Evolutionary conservation across 2,797 vertebrate species (phyloP).

Genomic region (Danio albolineatus): DNA sequence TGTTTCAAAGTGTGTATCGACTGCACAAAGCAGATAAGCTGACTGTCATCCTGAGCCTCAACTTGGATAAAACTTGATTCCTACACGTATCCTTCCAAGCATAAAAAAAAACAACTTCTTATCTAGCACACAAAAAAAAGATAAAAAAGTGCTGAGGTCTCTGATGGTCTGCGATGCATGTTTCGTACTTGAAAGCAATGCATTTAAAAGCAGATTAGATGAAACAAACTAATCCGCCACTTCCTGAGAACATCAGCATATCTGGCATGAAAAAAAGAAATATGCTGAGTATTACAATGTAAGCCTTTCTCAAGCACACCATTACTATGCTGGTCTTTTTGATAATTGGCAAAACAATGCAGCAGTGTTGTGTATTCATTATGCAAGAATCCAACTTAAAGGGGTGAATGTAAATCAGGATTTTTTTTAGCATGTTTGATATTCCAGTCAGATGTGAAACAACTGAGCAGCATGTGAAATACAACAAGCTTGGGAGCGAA

Average conservation of each 20-base stretch:
- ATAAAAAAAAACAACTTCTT: slow-evolving; percentile 11
- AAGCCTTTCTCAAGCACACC: slow-evolving; percentile 29
- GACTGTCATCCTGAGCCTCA: slow-evolving; percentile 6
- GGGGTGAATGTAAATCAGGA: slow-evolving; percentile 20
- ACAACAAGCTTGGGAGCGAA: slow-evolving; percentile 1
- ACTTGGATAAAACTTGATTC: background rate
- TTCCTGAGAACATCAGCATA: slow-evolving; percentile 9
- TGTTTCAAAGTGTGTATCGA: background rate
- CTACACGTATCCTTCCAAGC: slow-evolving; percentile 4
- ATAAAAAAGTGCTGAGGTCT: slow-evolving; percentile 24
- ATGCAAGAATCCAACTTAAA: slow-evolving; percentile 11
- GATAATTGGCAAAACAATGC: slow-evolving; percentile 24
- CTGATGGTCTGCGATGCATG: slow-evolving; percentile 9
- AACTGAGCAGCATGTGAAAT: slow-evolving; percentile 8
- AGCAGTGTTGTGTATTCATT: slow-evolving; percentile 2
- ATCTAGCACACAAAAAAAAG: background rate
- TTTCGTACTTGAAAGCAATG: slow-evolving; percentile 20
- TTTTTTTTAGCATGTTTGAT: slow-evolving; percentile 23
- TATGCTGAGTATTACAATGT: slow-evolving; percentile 14
- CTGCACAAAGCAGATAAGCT: slow-evolving; percentile 17
- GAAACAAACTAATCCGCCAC: slow-evolving; percentile 19
- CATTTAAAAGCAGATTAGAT: slow-evolving; percentile 27
- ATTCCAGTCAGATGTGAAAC: slow-evolving; percentile 29
- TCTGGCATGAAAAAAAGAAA: slow-evolving; percentile 1
- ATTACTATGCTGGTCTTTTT: background rate